Base-by-base conservation (phyloP, 2,888 invertebrate genomes). In the Drosophila mimica region DNA sequence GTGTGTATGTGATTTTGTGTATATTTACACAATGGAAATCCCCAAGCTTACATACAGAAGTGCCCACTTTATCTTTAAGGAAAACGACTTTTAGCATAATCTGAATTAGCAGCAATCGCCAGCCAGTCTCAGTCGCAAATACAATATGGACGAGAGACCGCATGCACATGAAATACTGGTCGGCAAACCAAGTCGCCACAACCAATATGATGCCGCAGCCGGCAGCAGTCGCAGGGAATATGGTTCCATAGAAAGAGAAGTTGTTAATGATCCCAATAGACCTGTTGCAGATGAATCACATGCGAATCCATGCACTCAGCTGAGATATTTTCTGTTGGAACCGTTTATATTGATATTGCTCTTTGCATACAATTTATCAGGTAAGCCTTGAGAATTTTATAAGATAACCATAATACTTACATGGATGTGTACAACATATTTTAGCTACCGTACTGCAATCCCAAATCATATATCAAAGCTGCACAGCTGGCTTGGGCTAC, bases 391-490 rank as follows among this genome's bases (percentile, higher is more conserved):
- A 4, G 0, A 9, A n/a, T 0, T 8, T 8, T 0, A 8, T 9
- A 6, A n/a, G 20, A 38, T 49, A 28, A 8, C 1, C 5, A 20
- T 17, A 3, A 0, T n/a, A 4, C 20, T 3, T 25, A 28, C 9
- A 9, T n/a, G 38, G 31, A 15, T 17, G 30, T 31, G 30, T 31
- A 13, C 20, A 57, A 62, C 54, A 8, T n/a, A 48, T 82, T 70
- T 25, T 61, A 93, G 92, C 88, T 28, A 91, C 92, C 3, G 78
- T 96, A n/a, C 92, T 95, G 53, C 95, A 95, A 79, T 96, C 96
- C 91, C 94, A 96, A 79, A 92, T 96, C 54, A 92, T 96, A 13
- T 96, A 95, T 85, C 94, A 95, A 75, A 95, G 96, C 5, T 97
- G 97, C 91, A 94, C 94, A 33, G 93, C 94, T 30, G 93, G 94